Percentiles rank a stretch among this genome's conserved stretches.
These are phyloP conservation scores for Pleuronectes platessa DNA, from an alignment of 2,113 vertebrate genomes.

Conservation along the genomic window DNA sequence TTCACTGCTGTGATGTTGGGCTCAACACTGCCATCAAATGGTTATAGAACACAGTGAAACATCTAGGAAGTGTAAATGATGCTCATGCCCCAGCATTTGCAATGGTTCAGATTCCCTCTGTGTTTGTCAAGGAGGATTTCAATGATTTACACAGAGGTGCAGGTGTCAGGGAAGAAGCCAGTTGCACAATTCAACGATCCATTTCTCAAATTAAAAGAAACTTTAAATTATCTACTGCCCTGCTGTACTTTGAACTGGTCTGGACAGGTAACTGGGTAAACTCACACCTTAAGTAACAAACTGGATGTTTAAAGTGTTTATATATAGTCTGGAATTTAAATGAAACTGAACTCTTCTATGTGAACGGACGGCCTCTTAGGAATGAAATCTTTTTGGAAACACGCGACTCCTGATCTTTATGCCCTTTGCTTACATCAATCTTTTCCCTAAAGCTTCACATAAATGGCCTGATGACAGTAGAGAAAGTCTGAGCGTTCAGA, in stretches of 20 bases:
- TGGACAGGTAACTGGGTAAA: not conserved
- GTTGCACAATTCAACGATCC: too few relatives aligned
- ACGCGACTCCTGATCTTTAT: not conserved
- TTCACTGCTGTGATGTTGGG: constrained; percentile 11
- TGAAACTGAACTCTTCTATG: not conserved
- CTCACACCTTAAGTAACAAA: not conserved
- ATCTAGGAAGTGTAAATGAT: not conserved
- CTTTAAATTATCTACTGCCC: too few relatives aligned
- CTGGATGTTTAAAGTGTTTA: not conserved
- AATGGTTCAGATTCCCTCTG: not conserved
- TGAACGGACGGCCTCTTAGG: not conserved
- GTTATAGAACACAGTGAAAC: constrained; percentile 21
- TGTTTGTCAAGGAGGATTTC: not conserved
- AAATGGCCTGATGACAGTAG: not conserved
- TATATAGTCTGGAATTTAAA: not conserved
- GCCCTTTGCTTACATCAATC: not conserved
- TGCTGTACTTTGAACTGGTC: too few relatives aligned
- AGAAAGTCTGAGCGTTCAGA: not conserved
- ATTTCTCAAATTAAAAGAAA: too few relatives aligned
- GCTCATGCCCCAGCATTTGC: not conserved
- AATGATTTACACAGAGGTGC: not conserved
- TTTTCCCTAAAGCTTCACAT: not conserved
- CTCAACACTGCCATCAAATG: constrained; percentile 78
- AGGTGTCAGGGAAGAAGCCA: not conserved
- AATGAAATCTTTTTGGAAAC: not conserved